These are phyloP conservation scores for Troides helena DNA, from an alignment of 2,888 invertebrate genomes.

Conservation along the genomic window DNA sequence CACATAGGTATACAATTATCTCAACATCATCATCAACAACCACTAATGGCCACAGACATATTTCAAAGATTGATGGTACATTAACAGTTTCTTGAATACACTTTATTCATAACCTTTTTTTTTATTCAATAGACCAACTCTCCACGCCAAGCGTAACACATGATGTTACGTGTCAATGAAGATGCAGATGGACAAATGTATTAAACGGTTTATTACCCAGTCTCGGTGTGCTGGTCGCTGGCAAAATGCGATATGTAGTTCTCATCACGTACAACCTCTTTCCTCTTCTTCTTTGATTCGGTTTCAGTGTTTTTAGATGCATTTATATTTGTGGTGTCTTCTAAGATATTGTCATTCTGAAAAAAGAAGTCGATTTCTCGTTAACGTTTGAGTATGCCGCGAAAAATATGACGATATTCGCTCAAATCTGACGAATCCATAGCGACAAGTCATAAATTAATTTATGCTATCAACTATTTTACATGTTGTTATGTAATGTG, in stretches of 20 bases:
- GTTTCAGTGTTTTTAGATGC: slow-evolving; percentile 31
- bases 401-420: not conserved
- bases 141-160: too few species aligned
- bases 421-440: too few species aligned
- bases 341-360: slow-evolving; percentile 32
- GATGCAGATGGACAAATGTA: not conserved
- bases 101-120: too few species aligned
- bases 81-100: not conserved
- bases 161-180: not conserved
- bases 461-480: too few species aligned
- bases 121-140: too few species aligned
- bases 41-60: not conserved
- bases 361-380: not conserved
- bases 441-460: too few species aligned
- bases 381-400: not conserved
- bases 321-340: slow-evolving; percentile 30
- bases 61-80: too few species aligned
- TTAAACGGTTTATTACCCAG: slow-evolving; percentile 78
- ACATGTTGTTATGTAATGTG: too few species aligned
- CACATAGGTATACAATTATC: not conserved
- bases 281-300: slow-evolving; percentile 74
- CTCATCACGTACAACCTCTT: slow-evolving; percentile 83
- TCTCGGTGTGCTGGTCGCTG: slow-evolving; percentile 91
- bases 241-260: slow-evolving; percentile 93
- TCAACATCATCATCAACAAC: not conserved